Base-by-base conservation (phyloP, 1,140 invertebrate species). In the Magallana gigas region DNA sequence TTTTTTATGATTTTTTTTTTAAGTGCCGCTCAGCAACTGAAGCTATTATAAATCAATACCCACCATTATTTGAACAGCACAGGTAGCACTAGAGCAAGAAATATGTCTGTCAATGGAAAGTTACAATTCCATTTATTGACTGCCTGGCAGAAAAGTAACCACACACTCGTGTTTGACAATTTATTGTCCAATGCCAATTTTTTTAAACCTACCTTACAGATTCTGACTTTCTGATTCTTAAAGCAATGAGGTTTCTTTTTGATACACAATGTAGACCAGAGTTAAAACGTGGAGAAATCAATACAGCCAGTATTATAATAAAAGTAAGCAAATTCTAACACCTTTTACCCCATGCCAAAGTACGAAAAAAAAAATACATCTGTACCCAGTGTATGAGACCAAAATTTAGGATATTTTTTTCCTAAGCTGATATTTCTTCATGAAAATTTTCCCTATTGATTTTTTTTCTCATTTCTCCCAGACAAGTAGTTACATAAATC, bases 1-100 rank as follows among this genome's bases (percentile, higher is more conserved):
- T 64, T 64, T 18, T 18, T 64, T 64, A 64, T 18, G 18, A 76
- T 23, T 12, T 11, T 23, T 23, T 36, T 23, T 76, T 76, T 29
- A 76, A 29, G 23, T 29, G 12, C 68, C 36, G 68, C 36, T 76
- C 68, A 36, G 23, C 23, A 76, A 76, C 23, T 12, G 23, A 18
- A 76, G 23, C 23, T 76, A 76, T 29, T 11, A 71, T 23, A 76
- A 76, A 76, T 76, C 68, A 76, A 76, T 76, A 76, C 68, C 23
- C 68, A 76, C 68, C 18, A 76, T 76, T 29, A 76, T 76, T 76
- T 76, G 23, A 76, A 76, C 68, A 76, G 8, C 9, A 18, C 23
- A 76, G 68, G 68, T 76, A 76, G 36, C 23, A 23, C 23, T 29
- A 9, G 36, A 76, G 68, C 23, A 12, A 76, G 36, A 76, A 76